Conservation (phyloP, 2,797 vertebrate species). For the Todus mexicanus region DNA sequence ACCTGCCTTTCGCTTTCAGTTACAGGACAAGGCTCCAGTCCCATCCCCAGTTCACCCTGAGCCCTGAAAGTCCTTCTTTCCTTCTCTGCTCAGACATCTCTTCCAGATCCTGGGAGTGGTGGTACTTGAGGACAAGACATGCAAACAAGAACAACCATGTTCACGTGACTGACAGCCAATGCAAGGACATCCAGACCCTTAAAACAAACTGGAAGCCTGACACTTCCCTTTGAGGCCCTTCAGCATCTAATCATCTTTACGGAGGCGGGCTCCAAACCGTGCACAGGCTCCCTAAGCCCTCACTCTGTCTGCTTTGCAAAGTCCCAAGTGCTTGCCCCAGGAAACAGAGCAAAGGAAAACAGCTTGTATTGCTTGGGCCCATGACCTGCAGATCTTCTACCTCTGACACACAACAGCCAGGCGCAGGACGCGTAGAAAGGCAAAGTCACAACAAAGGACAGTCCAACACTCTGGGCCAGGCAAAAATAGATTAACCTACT, state of each 20-base stretch:
- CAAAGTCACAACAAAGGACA: slow-evolving; percentile 55
- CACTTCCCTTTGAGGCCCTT: neutral
- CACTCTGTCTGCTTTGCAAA: neutral
- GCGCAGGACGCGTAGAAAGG: fast-evolving
- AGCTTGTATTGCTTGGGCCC: neutral
- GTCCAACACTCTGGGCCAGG: neutral
- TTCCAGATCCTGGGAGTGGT: neutral
- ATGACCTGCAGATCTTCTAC: neutral
- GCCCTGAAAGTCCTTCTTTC: neutral
- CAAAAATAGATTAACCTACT: slow-evolving; percentile 65
- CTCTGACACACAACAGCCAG: neutral
- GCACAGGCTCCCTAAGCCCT: neutral
- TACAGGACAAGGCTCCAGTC: neutral
- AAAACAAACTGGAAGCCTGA: neutral
- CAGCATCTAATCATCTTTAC: neutral
- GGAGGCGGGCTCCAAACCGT: neutral
- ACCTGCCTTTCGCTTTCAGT: neutral
- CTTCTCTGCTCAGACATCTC: neutral
- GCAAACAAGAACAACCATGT: neutral
- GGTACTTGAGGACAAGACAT: neutral
- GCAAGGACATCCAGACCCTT: neutral
- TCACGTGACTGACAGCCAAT: neutral
- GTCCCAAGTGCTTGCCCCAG: neutral
- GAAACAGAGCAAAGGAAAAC: neutral
- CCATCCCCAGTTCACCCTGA: neutral